These are phyloP conservation scores for Macrosiphum euphorbiae DNA, from an alignment of 2,888 invertebrate genomes.

Conservation along the genomic window DNA sequence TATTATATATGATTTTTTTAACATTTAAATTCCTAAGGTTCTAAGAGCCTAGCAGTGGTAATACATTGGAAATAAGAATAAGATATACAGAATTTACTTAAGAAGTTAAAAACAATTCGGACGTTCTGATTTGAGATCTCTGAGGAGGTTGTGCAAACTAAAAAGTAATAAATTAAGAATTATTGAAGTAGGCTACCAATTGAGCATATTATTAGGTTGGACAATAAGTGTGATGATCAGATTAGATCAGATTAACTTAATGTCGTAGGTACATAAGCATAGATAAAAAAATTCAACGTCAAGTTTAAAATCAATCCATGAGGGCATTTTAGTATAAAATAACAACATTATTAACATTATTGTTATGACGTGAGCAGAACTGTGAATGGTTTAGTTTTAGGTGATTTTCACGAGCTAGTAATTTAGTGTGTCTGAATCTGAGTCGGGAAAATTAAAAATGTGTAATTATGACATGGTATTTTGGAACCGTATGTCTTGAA, in stretches of 20 bases:
- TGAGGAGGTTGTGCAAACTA: not conserved
- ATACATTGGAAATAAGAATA: not conserved
- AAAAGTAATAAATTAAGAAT: not conserved
- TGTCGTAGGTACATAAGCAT: not conserved
- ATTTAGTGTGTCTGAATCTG: too few species aligned
- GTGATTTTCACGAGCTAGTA: too few species aligned
- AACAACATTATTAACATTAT: too few species aligned
- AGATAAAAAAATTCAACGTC: too few species aligned
- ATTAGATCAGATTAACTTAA: not conserved
- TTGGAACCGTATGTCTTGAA: too few species aligned
- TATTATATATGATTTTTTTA: not conserved
- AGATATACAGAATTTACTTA: not conserved
- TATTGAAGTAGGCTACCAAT: not conserved
- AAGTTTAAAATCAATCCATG: too few species aligned
- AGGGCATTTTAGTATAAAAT: too few species aligned
- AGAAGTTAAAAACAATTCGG: not conserved
- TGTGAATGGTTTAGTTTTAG: too few species aligned
- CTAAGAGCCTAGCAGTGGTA: not conserved
- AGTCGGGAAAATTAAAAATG: too few species aligned
- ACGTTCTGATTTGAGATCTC: not conserved
- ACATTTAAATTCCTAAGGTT: not conserved
- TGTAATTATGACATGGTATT: too few species aligned
- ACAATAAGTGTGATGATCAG: not conserved
- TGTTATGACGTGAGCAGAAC: too few species aligned
- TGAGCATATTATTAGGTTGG: not conserved